Base-by-base conservation (phyloP, 2,888 invertebrate genomes). In the Volucella inanis region DNA sequence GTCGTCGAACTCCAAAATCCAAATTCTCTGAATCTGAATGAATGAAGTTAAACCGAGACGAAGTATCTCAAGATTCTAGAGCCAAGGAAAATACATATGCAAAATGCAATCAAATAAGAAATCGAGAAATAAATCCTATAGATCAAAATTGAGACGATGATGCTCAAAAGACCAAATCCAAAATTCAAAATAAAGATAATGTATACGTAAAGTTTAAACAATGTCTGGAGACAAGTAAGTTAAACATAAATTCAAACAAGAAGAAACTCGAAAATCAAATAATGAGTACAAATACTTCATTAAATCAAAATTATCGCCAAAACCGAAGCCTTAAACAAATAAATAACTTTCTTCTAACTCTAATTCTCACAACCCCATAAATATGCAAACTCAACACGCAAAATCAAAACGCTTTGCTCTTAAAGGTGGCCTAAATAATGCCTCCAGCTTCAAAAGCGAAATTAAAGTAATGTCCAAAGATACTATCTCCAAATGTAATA, bases 361-460 rank as follows among this genome's bases (percentile, higher is more conserved):
- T 22, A 49, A 12, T 52, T 11, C 55, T 55, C 55, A 55, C 6
- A 55, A 31, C 14, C n/a, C 55, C 8, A 38, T n/a, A 31, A 38
- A 38, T 55, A 31, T 38, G n/a, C 31, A 38, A 38, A 55, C 12
- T 59, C 41, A 43, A 41, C 8, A 59, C 59, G 15, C 12, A 9
- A 59, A 43, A 59, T 41, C 18, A 41, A 14, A 41, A 41, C 39
- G 14, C 9, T 22, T 59, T 59, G 59, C 59, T 59, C 59, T 14
- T 41, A 59, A 18, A 55, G 55, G 55, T n/a, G 39, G 38, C n/a
- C 12, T 55, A 38, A 55, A 55, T 55, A 55, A 55, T 31, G 55
- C 55, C 14, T 55, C 55, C 12, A 38, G 39, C n/a, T 55, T 55
- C 38, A 55, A 31, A 12, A 52, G 22, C 22, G 52, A 52, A 52